phyloP scores from a whole-genome alignment of 2,888 invertebrate genomes.

The Mayetiola destructor region DNA sequence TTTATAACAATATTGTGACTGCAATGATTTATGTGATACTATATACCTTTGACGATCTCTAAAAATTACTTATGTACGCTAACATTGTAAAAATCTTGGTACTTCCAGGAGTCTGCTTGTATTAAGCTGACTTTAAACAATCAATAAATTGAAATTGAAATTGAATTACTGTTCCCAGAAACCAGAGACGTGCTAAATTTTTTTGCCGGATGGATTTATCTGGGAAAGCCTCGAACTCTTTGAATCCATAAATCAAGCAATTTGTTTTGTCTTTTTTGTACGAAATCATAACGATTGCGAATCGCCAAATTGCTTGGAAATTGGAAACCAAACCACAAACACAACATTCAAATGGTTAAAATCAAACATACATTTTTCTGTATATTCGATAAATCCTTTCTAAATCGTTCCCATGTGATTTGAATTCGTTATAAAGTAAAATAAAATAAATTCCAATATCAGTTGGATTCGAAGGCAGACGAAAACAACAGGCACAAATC shows the following conservation, averaged over 20 bases:
- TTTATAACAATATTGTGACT: too few relatives aligned
- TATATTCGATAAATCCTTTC: slow-evolving; percentile 11
- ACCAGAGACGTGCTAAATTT: too few relatives aligned
- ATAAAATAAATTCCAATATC: neutral
- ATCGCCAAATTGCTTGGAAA: neutral
- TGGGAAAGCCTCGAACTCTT: neutral
- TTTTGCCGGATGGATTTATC: neutral
- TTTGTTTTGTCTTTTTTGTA: neutral
- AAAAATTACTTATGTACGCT: too few relatives aligned
- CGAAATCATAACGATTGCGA: neutral
- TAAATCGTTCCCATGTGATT: slow-evolving; percentile 6
- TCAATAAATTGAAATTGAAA: too few relatives aligned
- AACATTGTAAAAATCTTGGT: too few relatives aligned
- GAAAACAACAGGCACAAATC: neutral
- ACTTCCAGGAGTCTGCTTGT: too few relatives aligned
- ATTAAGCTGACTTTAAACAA: too few relatives aligned
- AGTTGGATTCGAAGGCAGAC: too few relatives aligned
- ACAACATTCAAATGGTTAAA: neutral
- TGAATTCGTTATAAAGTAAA: slow-evolving; percentile 6
- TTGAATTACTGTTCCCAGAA: too few relatives aligned
- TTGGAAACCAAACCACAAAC: neutral
- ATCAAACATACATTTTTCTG: slow-evolving; percentile 8
- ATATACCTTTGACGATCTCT: too few relatives aligned
- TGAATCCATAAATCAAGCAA: slow-evolving; percentile 8
- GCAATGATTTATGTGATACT: too few relatives aligned